These are phyloP conservation scores for Pan troglodytes DNA, from an alignment of 2,113 vertebrate species.

Conservation along the genomic window NHGRI_mPanTro3-v2.1_pri NC_072409.2:99252001-99252500, in stretches of 20 bases:
- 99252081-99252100: conserved; percentile 64
- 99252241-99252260: background rate
- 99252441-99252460: background rate
- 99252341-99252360: background rate
- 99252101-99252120: conserved; percentile 59
- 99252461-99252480: background rate
- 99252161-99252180: background rate
- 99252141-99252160: background rate
- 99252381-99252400: conserved; percentile 54
- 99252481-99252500: background rate
- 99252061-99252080: conserved; percentile 47
- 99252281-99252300: background rate
- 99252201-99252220: background rate
- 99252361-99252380: background rate
- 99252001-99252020: conserved; percentile 66
- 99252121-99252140: conserved; percentile 48
- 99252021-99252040: background rate
- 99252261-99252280: background rate
- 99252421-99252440: conserved; percentile 60
- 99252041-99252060: conserved; percentile 67
- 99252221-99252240: background rate
- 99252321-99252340: background rate
- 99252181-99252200: background rate
- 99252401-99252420: background rate
- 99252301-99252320: background rate